Evolutionary conservation across 1,140 invertebrate species (phyloP).

Genomic region (Platyscapa corneri): DNA sequence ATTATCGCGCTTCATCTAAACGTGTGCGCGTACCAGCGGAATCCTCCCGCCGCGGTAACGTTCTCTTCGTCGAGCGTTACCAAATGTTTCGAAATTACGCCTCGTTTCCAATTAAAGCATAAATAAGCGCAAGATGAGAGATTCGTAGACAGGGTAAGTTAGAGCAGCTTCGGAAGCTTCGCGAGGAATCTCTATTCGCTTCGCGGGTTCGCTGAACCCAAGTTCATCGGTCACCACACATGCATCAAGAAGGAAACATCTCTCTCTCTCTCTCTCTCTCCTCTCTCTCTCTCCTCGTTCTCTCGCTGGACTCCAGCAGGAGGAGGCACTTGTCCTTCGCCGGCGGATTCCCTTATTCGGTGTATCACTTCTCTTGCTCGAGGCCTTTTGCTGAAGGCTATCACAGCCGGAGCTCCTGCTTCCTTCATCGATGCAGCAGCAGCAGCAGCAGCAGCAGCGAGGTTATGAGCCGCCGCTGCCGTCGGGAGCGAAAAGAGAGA

Average conservation of each 20-base stretch:
- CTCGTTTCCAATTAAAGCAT: not conserved
- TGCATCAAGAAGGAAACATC: not conserved
- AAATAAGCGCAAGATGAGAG: not conserved
- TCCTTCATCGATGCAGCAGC: too few relatives aligned
- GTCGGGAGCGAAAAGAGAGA: too few relatives aligned
- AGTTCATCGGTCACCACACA: slow-evolving; percentile 46
- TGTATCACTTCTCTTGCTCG: not conserved
- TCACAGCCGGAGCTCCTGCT: not conserved
- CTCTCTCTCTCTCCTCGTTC: too few relatives aligned
- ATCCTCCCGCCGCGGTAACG: not conserved
- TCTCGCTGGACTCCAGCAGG: not conserved
- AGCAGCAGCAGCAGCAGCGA: too few relatives aligned
- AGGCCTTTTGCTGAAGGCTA: not conserved
- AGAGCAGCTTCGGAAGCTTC: not conserved
- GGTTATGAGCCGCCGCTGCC: too few relatives aligned
- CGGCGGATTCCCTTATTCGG: slow-evolving; percentile 43
- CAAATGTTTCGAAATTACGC: not conserved
- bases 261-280: too few relatives aligned
- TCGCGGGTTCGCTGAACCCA: slow-evolving; percentile 41
- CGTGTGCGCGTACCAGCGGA: not conserved
- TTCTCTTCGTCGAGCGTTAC: too few relatives aligned
- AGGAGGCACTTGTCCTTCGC: slow-evolving; percentile 14
- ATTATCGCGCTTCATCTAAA: not conserved
- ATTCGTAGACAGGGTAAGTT: not conserved
- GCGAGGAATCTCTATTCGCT: not conserved